A percentile compares a stretch with the other conserved stretches of the same genome.
Conservation (phyloP, 2,888 invertebrate genomes). For the Eustalomyia histrio region DNA sequence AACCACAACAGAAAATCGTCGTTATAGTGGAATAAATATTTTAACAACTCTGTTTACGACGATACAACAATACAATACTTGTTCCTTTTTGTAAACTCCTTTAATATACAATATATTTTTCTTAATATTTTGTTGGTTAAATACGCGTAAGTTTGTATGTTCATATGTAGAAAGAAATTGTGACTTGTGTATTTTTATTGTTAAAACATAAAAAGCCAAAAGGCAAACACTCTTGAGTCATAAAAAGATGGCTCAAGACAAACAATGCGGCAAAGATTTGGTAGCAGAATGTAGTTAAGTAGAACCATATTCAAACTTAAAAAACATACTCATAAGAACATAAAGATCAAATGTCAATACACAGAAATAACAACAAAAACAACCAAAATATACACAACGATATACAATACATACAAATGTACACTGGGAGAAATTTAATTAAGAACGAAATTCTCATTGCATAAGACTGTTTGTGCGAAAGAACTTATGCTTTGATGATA, state of each 20-base stretch:
- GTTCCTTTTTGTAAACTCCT: no score
- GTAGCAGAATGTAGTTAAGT: slow-evolving; percentile 30
- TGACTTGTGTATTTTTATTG: slow-evolving; percentile 76
- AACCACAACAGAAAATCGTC: no score
- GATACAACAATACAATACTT: no score
- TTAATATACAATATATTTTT: neutral
- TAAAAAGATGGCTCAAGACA: slow-evolving; percentile 78
- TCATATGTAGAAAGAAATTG: slow-evolving; percentile 20
- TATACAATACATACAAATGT: neutral
- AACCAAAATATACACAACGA: neutral
- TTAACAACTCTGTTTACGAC: no score
- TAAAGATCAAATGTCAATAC: slow-evolving; percentile 79
- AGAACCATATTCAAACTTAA: slow-evolving; percentile 52
- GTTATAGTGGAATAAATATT: no score
- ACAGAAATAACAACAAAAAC: slow-evolving; percentile 41
- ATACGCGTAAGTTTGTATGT: slow-evolving; percentile 1
- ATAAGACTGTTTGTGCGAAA: no score
- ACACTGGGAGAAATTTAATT: no score
- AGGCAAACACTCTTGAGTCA: slow-evolving; percentile 79
- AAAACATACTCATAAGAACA: slow-evolving; percentile 68
- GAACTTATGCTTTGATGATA: neutral
- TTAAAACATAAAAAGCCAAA: slow-evolving; percentile 78
- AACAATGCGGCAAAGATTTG: slow-evolving; percentile 70
- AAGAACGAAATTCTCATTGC: no score
- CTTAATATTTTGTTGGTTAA: slow-evolving; percentile 40